Base-by-base conservation (phyloP, 1,140 invertebrate genomes). In the Diorhabda carinulata region DNA sequence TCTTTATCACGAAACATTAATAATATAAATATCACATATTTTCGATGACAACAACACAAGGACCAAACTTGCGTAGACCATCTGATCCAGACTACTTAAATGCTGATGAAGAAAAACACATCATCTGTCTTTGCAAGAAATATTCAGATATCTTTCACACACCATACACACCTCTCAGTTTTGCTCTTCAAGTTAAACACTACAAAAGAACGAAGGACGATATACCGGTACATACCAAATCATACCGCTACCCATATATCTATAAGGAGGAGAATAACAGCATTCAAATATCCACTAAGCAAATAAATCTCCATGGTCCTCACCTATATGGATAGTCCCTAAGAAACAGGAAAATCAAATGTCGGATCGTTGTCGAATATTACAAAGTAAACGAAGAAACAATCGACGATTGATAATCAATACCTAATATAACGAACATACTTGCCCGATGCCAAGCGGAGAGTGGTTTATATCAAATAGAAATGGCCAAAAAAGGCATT, bases 341-440 rank as follows among this genome's bases (percentile, higher is more conserved):
- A 81, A 80, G 59, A 80, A 80, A 67, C 6, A 60, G 7, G 78
- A 63, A 79, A 61, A 47, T 8, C 64, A 76, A 79, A 75, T 78
- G 72, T 72, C 68, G 79, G 58, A 47, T 82, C 4, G 77, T 81
- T n/a, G 69, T 80, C 40, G 81, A 81, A 70, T 83, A 78, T 70
- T 61, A 79, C 61, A 79, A 79, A 69, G 58, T 82, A 8, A 82
- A 83, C 71, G 75, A 80, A 57, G 74, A 76, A 62, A 81, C 78
- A 6, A 72, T 81, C n/a, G 73, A 70, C 5, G 84, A 87, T 73
- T 72, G 64, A 25, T 87, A 81, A 74, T 85, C 86, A 2, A 67
- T 87, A 6, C 62, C 62, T 8, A 64, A 64, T 40, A 64, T 64
- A 3, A 84, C 85, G 3, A 81, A 84, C 4, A 80, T 80, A 41